Base-by-base conservation (phyloP, 2,888 invertebrate genomes). In the Teinopalpus imperialis region DNA sequence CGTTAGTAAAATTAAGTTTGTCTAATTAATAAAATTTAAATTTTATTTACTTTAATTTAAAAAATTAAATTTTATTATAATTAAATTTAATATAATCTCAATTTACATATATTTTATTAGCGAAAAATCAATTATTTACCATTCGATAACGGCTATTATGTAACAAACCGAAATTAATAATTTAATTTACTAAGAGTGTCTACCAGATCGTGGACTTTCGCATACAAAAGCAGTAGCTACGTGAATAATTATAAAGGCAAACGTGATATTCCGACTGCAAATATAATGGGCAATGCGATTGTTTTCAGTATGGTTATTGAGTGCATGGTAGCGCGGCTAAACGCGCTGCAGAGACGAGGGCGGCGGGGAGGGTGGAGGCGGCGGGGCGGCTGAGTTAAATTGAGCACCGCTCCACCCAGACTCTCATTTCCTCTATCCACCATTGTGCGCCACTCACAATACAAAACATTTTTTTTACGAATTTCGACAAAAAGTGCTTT, bases 381-480 rank as follows among this genome's bases (percentile, higher is more conserved):
- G 53, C 53, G 52, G 52, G 44, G 54, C 44, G 56, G 55, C 63
- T 59, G 66, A 57, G 65, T 63, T 75, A 77, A 80, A 85, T 81
- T 87, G 85, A 87, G 86, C 85, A 83, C 85, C 83, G 86, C 81
- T 70, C 75, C 76, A 71, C 79, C 85, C 83, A 86, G 86, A 86
- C 86, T 83, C 83, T 83, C 85, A 85, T 87, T 87, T 87, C 86
- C 86, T 86, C 76, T 74, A 75, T 72, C 78, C 69, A 66, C 81
- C 73, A 87, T 87, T 87, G 87, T 87, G 70, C 74, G 70, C 77
- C 74, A 76, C 75, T 81, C 82, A 86, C 86, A 87, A 88, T 86
- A 85, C 86, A 85, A 85, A 87, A 86, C 82, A 86, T 82, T 85
- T 85, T 81, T 85, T 67, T 69, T 80, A 79, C 76, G 74, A 83